Evolutionary conservation across 2,113 vertebrate species (phyloP), one percentile per base, ranked within the genome.

Genomic region (Dromaius novaehollandiae): DNA sequence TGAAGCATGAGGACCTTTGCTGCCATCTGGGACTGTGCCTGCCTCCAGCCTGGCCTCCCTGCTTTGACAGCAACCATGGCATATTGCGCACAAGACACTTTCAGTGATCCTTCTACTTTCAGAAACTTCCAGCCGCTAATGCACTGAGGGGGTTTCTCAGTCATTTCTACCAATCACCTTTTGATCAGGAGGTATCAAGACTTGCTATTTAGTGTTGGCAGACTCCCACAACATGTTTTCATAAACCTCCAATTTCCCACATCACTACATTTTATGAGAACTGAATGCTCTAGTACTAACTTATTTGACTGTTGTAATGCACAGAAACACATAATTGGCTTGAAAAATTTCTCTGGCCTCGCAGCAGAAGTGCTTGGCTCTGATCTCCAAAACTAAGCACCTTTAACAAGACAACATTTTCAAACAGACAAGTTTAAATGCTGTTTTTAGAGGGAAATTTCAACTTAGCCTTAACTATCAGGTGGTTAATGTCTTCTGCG

Each of bases 141-240:
- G 8, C 42, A 13, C 26, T 32, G 21, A 30, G 5, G 38, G 38
- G 38, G 38, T 38, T 38, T 38, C 38, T 73, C 12, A 0, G 1
- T 13, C 13, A n/a, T 20, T 77, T 65, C 60, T 3, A 65, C 26
- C 0, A 0, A 16, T 8, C 81, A n/a, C 28, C 20, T 60, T 44
- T 44, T 20, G 24, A 56, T 24, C 32, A 69, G 64, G 13, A n/a
- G 12, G 55, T 26, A 42, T 56, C 26, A 74, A 2, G 1, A 88
- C 11, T 36, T 87, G 34, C 53, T 81, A 4, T 24, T 44, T 19
- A 69, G 22, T n/a, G 53, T 77, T 89, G 22, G 8, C 36, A 64
- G 34, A 58, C 9, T 75, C n/a, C 30, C 25, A 53, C 18, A 80
- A 53, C 9, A 63, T 71, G 30, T 28, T 64, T 42, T 86, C 3